phyloP scores from a whole-genome alignment of 2,888 invertebrate genomes.

The Punctoribates punctum region DNA sequence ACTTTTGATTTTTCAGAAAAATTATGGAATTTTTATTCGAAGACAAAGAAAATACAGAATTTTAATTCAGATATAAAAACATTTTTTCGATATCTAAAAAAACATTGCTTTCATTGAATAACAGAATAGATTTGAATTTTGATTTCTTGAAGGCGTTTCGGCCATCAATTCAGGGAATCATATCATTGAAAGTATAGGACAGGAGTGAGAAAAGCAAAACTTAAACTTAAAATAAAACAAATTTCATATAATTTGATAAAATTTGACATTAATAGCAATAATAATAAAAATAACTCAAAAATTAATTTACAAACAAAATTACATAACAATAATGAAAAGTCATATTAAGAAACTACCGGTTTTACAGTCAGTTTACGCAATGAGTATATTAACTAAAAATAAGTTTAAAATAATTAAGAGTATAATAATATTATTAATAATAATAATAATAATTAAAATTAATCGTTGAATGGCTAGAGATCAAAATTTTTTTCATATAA shows the following conservation, averaged over 20 bases:
- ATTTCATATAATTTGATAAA: neutral
- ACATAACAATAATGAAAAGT: neutral
- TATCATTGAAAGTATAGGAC: no score
- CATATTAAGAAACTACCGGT: neutral
- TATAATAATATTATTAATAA: neutral
- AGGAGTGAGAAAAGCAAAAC: neutral
- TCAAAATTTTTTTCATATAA: constrained; percentile 8
- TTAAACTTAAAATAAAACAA: neutral
- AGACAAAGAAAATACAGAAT: no score
- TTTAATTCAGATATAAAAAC: no score
- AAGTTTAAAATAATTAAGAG: neutral
- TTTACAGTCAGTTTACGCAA: neutral
- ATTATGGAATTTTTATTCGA: no score
- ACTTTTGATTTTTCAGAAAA: no score
- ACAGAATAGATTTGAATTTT: neutral
- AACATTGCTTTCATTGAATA: neutral
- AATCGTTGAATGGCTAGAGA: constrained; percentile 13
- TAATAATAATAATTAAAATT: neutral
- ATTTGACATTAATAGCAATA: constrained; percentile 8
- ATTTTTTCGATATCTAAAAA: neutral
- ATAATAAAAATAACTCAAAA: neutral
- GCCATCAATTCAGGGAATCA: no score
- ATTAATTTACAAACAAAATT: constrained; percentile 5
- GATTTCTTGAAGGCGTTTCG: neutral
- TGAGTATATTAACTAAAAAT: constrained; percentile 1